Conservation (phyloP, 1,140 invertebrate species). For the Scaptomyza graminum region DNA sequence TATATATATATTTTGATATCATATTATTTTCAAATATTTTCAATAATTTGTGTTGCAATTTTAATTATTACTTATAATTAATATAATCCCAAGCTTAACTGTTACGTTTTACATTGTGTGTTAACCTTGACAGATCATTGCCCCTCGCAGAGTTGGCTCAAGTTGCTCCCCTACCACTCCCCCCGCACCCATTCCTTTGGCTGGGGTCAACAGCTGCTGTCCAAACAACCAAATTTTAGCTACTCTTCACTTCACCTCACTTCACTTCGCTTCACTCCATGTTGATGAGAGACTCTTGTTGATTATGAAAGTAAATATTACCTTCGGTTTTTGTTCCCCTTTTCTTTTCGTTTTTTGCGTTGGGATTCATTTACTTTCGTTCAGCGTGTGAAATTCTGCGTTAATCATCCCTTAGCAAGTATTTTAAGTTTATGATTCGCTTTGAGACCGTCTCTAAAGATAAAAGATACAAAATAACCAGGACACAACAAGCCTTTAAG, state of each 20-base stretch:
- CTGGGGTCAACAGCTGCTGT: slow-evolving; percentile 18
- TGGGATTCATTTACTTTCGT: slow-evolving; percentile 12
- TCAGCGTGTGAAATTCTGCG: neutral
- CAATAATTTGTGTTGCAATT: too few species aligned
- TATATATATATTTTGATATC: too few species aligned
- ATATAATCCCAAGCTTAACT: too few species aligned
- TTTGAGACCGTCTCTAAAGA: neutral
- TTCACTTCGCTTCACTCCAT: slow-evolving; percentile 4
- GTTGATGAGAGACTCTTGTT: slow-evolving; percentile 17
- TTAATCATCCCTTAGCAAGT: neutral
- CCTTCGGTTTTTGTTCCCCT: slow-evolving; percentile 1
- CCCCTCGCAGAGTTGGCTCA: slow-evolving; percentile 8
- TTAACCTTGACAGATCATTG: slow-evolving; percentile 18
- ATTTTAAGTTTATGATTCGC: neutral
- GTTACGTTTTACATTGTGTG: neutral
- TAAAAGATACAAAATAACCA: too few species aligned
- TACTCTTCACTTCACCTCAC: neutral
- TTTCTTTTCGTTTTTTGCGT: slow-evolving; percentile 2
- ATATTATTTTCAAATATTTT: too few species aligned
- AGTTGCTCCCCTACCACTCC: neutral
- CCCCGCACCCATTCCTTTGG: neutral
- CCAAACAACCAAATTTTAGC: slow-evolving; percentile 15
- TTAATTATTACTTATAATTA: too few species aligned
- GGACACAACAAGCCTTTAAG: too few species aligned
- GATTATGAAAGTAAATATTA: slow-evolving; percentile 14